Conservation (phyloP, 2,888 invertebrate genomes). For the Bellardia pandia region DNA sequence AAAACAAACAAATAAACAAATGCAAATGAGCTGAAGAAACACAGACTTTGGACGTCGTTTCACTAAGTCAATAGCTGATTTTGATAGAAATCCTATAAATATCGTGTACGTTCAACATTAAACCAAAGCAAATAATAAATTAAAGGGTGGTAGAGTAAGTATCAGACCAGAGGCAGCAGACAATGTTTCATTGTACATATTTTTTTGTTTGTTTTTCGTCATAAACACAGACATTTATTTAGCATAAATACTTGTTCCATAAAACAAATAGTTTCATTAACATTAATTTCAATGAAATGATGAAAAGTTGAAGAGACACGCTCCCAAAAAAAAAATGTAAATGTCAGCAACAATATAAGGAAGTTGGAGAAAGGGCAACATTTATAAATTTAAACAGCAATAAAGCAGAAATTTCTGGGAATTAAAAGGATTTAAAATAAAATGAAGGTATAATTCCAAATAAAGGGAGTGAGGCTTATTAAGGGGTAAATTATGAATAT, state of each 20-base stretch:
- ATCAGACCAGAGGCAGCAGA: not conserved
- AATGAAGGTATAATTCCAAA: not conserved
- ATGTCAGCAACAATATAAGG: not conserved
- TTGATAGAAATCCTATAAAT: conserved; percentile 38
- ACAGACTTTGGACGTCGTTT: not conserved
- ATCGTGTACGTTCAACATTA: not conserved
- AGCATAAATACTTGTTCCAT: not conserved
- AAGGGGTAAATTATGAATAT: not conserved
- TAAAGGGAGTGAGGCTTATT: not conserved
- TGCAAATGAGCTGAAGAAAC: conserved; percentile 38
- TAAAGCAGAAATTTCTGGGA: not conserved
- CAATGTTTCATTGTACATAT: not conserved
- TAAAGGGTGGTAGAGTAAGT: not conserved
- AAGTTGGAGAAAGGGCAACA: no score
- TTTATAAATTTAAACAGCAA: conserved; percentile 7
- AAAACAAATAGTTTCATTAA: conserved; percentile 60
- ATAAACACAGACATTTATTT: conserved; percentile 47
- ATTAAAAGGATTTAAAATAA: not conserved
- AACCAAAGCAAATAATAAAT: not conserved
- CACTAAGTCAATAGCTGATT: conserved; percentile 24
- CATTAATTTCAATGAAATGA: conserved; percentile 46
- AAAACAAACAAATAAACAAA: not conserved
- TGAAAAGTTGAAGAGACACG: not conserved
- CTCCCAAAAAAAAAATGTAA: not conserved
- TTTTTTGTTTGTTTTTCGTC: conserved; percentile 21